Evolutionary conservation across 2,888 invertebrate genomes (phyloP).

Genomic region (Conops quadrifasciatus): DNA sequence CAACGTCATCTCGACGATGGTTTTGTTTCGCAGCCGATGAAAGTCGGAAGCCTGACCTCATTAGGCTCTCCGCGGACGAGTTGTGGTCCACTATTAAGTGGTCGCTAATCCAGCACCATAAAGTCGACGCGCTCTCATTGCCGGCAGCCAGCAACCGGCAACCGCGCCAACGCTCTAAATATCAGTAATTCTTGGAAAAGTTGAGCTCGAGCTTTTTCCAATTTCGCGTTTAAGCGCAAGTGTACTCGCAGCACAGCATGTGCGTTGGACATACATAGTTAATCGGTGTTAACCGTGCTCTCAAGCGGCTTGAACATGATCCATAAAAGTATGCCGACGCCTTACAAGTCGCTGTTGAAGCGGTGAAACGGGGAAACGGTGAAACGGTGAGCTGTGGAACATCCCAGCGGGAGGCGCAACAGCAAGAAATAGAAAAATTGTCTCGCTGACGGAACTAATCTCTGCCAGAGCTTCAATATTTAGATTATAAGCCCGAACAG

Average conservation of each 20-base stretch:
- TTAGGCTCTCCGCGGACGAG: not conserved
- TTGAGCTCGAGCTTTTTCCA: constrained; percentile 1
- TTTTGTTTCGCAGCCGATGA: constrained; percentile 15
- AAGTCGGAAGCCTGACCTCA: constrained; percentile 20
- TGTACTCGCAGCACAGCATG: not conserved
- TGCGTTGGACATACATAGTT: not conserved
- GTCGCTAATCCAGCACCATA: not conserved
- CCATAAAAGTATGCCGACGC: no score
- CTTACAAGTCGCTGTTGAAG: no score
- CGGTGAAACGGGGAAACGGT: no score
- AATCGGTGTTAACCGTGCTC: not conserved
- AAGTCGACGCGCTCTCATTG: no score
- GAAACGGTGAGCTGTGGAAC: no score
- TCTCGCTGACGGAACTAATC: no score
- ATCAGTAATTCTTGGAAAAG: not conserved
- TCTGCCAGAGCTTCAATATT: no score
- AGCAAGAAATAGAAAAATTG: no score
- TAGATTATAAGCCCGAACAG: no score
- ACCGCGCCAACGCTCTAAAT: not conserved
- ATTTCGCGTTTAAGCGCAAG: not conserved
- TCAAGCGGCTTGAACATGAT: not conserved
- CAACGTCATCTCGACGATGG: not conserved
- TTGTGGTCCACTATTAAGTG: not conserved
- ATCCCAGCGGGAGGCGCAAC: no score
- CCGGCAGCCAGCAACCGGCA: not conserved